Conservation (phyloP, 2,113 vertebrate species). For the Alethe diademata region DNA sequence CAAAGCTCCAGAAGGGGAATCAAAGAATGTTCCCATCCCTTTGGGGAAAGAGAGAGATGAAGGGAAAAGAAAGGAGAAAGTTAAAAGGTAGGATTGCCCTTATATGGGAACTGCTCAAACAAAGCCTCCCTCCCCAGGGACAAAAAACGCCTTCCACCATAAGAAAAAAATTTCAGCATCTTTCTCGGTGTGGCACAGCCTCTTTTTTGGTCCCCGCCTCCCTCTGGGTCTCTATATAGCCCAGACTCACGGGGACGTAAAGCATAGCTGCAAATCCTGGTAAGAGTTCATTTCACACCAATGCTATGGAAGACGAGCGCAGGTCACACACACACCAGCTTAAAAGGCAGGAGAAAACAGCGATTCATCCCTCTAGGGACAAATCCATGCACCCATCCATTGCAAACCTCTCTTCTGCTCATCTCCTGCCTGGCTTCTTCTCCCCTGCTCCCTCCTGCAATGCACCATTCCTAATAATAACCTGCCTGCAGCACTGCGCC, state of each 20-base stretch:
- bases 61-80: not conserved
- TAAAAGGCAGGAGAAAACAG: not conserved
- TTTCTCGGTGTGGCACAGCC: not conserved
- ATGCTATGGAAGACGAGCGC: accelerated
- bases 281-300: not conserved
- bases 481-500: conserved; percentile 58
- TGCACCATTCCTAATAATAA: conserved; percentile 79
- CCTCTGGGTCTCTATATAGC: not conserved
- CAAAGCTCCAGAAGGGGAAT: not conserved
- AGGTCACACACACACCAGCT: accelerated
- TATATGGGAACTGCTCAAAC: conserved; percentile 32
- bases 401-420: accelerated
- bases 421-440: not conserved
- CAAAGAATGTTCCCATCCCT: not conserved
- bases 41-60: not conserved
- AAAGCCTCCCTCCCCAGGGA: not conserved
- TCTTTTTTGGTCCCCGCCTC: not conserved
- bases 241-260: not conserved
- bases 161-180: conserved; percentile 2
- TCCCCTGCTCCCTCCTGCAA: conserved; percentile 60
- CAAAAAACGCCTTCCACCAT: not conserved
- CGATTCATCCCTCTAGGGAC: accelerated
- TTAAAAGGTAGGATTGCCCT: not conserved
- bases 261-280: not conserved
- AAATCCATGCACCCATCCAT: accelerated